Evolutionary conservation across 2,113 vertebrate genomes (phyloP).

Genomic region (Oryctolagus cuniculus): DNA sequence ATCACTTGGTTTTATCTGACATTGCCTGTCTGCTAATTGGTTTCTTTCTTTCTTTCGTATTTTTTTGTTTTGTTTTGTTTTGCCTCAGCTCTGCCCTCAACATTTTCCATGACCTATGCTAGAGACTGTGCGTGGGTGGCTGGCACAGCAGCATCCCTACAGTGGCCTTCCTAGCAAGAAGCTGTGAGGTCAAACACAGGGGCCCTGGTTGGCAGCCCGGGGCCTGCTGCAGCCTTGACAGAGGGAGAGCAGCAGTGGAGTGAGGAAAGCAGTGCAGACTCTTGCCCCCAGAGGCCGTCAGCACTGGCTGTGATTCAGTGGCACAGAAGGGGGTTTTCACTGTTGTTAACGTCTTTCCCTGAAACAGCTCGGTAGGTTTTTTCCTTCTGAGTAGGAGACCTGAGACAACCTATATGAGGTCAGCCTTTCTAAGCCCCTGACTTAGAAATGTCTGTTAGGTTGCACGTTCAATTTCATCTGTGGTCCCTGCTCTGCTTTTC

Average conservation of each 20-base stretch:
- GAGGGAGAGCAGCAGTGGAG: background rate
- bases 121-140: background rate
- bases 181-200: background rate
- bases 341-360: background rate
- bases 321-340: background rate
- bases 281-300: background rate
- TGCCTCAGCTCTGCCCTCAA: background rate
- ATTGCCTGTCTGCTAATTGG: background rate
- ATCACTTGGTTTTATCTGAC: slow-evolving; percentile 24
- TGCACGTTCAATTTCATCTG: background rate
- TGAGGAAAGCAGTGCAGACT: background rate
- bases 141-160: background rate
- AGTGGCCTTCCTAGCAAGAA: background rate
- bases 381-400: background rate
- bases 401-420: background rate
- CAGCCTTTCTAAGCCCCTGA: background rate
- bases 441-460: background rate
- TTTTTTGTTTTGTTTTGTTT: background rate
- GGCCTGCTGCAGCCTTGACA: background rate
- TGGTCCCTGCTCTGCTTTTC: background rate
- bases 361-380: background rate
- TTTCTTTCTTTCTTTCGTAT: background rate
- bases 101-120: background rate
- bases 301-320: background rate
- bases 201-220: background rate